phyloP scores from a whole-genome alignment of 2,888 invertebrate species.

The Perdita meconis region DNA sequence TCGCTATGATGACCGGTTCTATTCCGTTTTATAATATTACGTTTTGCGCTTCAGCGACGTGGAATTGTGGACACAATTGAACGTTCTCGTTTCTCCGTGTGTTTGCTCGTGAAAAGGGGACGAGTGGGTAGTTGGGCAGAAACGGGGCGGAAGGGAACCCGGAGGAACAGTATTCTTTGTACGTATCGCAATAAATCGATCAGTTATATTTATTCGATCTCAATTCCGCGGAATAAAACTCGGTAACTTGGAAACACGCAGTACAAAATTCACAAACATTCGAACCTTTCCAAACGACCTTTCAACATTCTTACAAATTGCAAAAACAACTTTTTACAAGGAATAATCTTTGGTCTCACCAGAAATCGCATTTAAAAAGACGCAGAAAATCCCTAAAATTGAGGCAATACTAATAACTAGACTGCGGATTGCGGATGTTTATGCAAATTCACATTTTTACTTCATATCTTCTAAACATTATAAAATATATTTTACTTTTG shows the following conservation, averaged over 20 bases:
- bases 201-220: conserved; percentile 32
- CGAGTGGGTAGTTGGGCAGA: conserved; percentile 8
- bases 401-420: too few relatives aligned
- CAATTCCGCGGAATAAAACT: conserved; percentile 17
- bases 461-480: too few relatives aligned
- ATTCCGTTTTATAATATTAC: conserved; percentile 34
- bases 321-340: too few relatives aligned
- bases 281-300: too few relatives aligned
- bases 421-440: too few relatives aligned
- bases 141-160: not conserved
- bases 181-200: conserved; percentile 19
- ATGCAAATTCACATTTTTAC: too few relatives aligned
- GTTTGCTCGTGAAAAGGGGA: conserved; percentile 31
- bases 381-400: too few relatives aligned
- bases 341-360: too few relatives aligned
- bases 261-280: conserved; percentile 5
- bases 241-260: too few relatives aligned
- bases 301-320: too few relatives aligned
- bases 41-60: conserved; percentile 35
- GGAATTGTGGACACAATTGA: conserved; percentile 35
- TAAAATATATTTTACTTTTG: too few relatives aligned
- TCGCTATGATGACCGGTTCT: not conserved
- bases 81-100: conserved; percentile 12
- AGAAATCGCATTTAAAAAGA: too few relatives aligned
- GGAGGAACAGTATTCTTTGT: not conserved